Evolutionary conservation across 2,113 vertebrate species (phyloP), one percentile per base, ranked within the genome.

Genomic region (Solea senegalensis): DNA sequence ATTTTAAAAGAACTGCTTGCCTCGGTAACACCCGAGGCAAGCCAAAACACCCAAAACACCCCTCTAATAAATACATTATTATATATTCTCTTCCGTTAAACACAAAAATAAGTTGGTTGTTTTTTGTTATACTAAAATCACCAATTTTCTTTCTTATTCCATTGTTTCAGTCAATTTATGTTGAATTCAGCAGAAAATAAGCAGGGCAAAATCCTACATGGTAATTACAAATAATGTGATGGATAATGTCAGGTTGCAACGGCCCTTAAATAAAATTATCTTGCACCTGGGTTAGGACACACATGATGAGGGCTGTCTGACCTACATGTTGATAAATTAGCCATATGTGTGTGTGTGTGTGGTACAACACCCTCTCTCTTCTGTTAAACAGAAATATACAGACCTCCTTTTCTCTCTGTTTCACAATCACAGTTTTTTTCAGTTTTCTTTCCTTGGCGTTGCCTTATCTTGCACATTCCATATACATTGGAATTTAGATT

Each of bases 271-370:
- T 58, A 12, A 53, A 76, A 53, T 65, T 5, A 70, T 27, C 26
- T 3, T 41, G 16, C 60, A 70, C 53, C 66, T 65, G 45, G 26
- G 45, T n/a, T 51, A 15, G 39, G 15, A 59, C 48, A 27, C 13
- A 16, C 48, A 49, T 48, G 5, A 28, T 16, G 28, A 71, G 41
- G 3, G 27, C 52, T 0, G 60, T 48, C 41, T 70, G 65, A 62
- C 74, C 74, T 69, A 57, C 45, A 63, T 76, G 46, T 52, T 69
- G 52, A 64, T 15, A 13, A 58, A 69, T 52, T 45, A 43, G 9
- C 41, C 3, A 9, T 27, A 40, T 3, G n/a, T 53, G 28, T 52
- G 34, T 53, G 40, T 21, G 3, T 45, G 12, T 5, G 43, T 44
- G 43, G 21, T 21, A 21, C 21, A 21, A 21, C 21, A 21, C 21